Evolutionary conservation across 2,888 invertebrate species (phyloP).

Genomic region (Synanthedon myopaeformis): DNA sequence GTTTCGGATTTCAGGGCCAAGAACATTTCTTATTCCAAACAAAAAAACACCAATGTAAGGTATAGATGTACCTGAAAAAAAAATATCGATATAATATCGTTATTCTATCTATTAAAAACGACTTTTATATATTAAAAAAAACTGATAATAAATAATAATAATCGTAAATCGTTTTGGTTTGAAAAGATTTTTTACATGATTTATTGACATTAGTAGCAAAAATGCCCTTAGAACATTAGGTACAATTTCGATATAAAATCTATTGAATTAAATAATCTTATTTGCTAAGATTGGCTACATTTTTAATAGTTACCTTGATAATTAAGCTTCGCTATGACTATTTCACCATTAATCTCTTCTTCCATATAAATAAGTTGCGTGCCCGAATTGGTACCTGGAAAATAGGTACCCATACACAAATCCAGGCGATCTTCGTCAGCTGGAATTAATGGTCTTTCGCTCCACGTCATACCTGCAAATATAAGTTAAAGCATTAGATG

Average conservation of each 20-base stretch:
- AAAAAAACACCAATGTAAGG: slow-evolving; percentile 29
- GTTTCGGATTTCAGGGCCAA: slow-evolving; percentile 30
- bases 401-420: slow-evolving; percentile 43
- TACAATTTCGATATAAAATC: too few relatives aligned
- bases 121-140: too few relatives aligned
- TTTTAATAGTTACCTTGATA: slow-evolving; percentile 36
- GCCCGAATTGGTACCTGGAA: slow-evolving; percentile 70
- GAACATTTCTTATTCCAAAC: slow-evolving; percentile 15
- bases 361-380: slow-evolving; percentile 67
- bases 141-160: too few relatives aligned
- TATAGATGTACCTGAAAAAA: slow-evolving; percentile 17
- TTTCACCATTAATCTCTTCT: slow-evolving; percentile 51
- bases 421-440: slow-evolving; percentile 32
- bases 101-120: too few relatives aligned
- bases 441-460: slow-evolving; percentile 37
- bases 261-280: too few relatives aligned
- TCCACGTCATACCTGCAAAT: slow-evolving; percentile 32
- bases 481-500: too few relatives aligned
- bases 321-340: slow-evolving; percentile 53
- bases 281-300: neutral
- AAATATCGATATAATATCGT: too few relatives aligned
- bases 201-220: too few relatives aligned
- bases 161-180: too few relatives aligned
- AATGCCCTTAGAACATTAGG: too few relatives aligned
- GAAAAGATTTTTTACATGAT: too few relatives aligned